Evolutionary conservation across 2,888 invertebrate genomes (phyloP).

Genomic region (Agrochola macilenta): DNA sequence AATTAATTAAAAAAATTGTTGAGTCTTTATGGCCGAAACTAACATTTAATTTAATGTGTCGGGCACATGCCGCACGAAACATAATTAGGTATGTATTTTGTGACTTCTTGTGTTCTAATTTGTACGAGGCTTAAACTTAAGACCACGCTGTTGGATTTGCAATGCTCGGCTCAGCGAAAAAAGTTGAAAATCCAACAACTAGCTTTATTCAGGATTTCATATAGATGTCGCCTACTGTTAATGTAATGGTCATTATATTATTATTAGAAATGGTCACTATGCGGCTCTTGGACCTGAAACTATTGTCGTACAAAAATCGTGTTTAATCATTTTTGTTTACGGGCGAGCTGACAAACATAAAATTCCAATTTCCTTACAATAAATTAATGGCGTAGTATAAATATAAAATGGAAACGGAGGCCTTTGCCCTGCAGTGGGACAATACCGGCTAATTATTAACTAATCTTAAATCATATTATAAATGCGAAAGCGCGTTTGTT

Average conservation of each 20-base stretch:
- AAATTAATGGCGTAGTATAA: too few species aligned
- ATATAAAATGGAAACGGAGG: too few species aligned
- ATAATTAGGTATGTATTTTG: not conserved
- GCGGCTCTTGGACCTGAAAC: not conserved
- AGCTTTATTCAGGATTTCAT: not conserved
- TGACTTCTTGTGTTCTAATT: not conserved
- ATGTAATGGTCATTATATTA: not conserved
- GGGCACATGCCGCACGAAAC: constrained; percentile 3
- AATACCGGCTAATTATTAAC: too few species aligned
- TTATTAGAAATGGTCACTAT: too few species aligned
- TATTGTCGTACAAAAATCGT: not conserved
- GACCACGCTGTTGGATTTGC: not conserved
- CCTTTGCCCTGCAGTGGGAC: too few species aligned
- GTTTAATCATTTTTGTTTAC: not conserved
- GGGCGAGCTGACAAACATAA: not conserved
- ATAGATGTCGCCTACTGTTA: not conserved
- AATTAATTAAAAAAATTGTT: constrained; percentile 4
- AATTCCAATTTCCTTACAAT: not conserved
- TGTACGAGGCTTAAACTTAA: not conserved
- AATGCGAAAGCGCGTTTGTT: too few species aligned
- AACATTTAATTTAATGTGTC: not conserved
- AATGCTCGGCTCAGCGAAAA: not conserved
- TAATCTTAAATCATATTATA: too few species aligned
- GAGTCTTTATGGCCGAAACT: constrained; percentile 2
- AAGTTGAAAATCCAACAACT: not conserved